These are phyloP conservation scores for Ctenoplectra terminalis DNA, from an alignment of 1,140 invertebrate genomes.

Conservation along the genomic window DNA sequence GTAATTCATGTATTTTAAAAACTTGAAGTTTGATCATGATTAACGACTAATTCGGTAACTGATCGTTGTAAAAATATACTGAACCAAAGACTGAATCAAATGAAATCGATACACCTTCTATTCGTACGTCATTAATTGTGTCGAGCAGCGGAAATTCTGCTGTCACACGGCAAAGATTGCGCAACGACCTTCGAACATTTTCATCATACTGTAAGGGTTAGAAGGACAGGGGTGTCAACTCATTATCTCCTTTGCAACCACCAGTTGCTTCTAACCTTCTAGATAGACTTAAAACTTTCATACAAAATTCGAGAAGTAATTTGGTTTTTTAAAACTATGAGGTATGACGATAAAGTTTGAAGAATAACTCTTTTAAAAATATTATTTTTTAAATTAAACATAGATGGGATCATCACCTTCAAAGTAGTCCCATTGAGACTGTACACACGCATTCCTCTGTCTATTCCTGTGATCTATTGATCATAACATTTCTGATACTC, in stretches of 20 bases:
- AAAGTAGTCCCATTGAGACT: too few species aligned
- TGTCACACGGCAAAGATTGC: neutral
- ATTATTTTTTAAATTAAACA: too few species aligned
- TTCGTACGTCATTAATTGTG: neutral
- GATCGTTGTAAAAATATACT: neutral
- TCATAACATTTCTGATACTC: too few species aligned
- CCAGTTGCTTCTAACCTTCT: conserved; percentile 60
- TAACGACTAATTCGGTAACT: neutral
- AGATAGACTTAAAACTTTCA: conserved; percentile 16
- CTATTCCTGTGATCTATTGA: too few species aligned
- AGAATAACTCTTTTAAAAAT: too few species aligned
- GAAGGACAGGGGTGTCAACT: conserved; percentile 45
- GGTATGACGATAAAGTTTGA: too few species aligned
- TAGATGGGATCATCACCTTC: too few species aligned
- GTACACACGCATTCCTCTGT: too few species aligned
- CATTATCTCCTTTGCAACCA: conserved; percentile 67
- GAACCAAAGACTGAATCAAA: conserved; percentile 2
- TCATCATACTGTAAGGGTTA: conserved; percentile 46
- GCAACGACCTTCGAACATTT: conserved; percentile 1
- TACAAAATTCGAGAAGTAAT: neutral
- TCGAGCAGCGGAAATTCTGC: neutral
- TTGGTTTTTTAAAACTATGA: neutral
- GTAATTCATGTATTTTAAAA: too few species aligned
- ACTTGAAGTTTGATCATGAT: too few species aligned
- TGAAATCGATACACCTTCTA: neutral